Evolutionary conservation across 2,113 vertebrate species (phyloP), one percentile per base, ranked within the genome.

Genomic region (Phalacrocorax pelagicus): DNA sequence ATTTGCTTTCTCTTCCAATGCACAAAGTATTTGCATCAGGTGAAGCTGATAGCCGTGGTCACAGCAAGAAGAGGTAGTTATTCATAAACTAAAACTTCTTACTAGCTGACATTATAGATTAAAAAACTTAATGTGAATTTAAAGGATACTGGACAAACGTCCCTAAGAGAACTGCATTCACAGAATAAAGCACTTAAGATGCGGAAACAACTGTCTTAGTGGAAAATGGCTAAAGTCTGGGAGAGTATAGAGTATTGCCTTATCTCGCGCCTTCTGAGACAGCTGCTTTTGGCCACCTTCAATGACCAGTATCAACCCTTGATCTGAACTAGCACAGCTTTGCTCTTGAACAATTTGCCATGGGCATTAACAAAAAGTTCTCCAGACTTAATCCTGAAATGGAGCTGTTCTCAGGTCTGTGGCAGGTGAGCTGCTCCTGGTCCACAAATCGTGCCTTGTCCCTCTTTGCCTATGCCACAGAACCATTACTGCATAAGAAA

Each of bases 1-100:
- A 4, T 59, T 66, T 62, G 46, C 34, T 42, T 46, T 59, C 23
- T 61, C 1, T 36, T 44, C 40, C 3, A 5, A 4, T 46, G 23
- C 12, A 4, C 1, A 5, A 61, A 26, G 14, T 62, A 14, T 30
- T 52, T 69, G 24, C 26, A 27, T 36, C 38, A 13, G 0, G 0
- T 58, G 57, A 72, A 49, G 38, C 1, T 2, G 19, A 22, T 46
- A 57, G 29, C 63, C 12, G 8, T 9, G 12, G 47, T 85, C 49
- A n/a, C n/a, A 34, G 32, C 15, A 73, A n/a, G 52, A 77, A 38
- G 7, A 65, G 22, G n/a, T 16, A 42, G 23, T 49, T 66, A 26
- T 13, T 67, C 7, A 30, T 71, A n/a, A 81, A 34, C 20, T 21
- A 23, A 15, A 36, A 78, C 10, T 54, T 55, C 7, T 9, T 59